These are phyloP conservation scores for Rhizoglyphus robini DNA, from an alignment of 1,140 invertebrate genomes.

Conservation along the genomic window DNA sequence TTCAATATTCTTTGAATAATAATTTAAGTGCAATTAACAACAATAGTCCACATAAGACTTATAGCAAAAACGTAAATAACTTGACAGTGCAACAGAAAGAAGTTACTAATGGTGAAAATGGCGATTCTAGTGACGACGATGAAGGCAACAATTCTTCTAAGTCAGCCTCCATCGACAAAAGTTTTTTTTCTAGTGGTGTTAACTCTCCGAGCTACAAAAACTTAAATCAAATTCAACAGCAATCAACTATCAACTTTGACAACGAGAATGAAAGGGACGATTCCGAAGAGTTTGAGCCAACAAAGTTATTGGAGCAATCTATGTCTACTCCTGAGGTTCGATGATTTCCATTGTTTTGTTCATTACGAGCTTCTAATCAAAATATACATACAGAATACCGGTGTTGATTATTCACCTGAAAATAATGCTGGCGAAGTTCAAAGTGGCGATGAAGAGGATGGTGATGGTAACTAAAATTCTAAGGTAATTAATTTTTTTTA, in stretches of 20 bases:
- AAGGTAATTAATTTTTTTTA: not conserved
- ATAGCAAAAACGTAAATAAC: not conserved
- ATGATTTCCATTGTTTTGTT: not conserved
- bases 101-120: not conserved
- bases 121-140: not conserved
- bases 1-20: not conserved
- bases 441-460: constrained; percentile 10
- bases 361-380: not conserved
- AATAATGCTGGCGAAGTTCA: not conserved
- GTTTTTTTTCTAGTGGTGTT: not conserved
- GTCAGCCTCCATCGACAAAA: not conserved
- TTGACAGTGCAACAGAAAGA: constrained; percentile 1
- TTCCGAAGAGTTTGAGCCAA: constrained; percentile 20
- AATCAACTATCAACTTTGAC: not conserved
- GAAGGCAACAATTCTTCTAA: not conserved
- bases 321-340: constrained; percentile 22
- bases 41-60: constrained; percentile 9
- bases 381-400: constrained; percentile 7
- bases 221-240: not conserved
- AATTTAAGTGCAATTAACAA: constrained; percentile 14
- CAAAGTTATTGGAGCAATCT: constrained; percentile 23
- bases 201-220: not conserved
- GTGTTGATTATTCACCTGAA: constrained; percentile 16
- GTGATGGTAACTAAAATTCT: not conserved
- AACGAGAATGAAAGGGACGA: constrained; percentile 13